Percentiles rank a stretch among this genome's conserved stretches.
These are phyloP conservation scores for Thermophis baileyi DNA, from an alignment of 2,113 vertebrate species.

Conservation along the genomic window DNA sequence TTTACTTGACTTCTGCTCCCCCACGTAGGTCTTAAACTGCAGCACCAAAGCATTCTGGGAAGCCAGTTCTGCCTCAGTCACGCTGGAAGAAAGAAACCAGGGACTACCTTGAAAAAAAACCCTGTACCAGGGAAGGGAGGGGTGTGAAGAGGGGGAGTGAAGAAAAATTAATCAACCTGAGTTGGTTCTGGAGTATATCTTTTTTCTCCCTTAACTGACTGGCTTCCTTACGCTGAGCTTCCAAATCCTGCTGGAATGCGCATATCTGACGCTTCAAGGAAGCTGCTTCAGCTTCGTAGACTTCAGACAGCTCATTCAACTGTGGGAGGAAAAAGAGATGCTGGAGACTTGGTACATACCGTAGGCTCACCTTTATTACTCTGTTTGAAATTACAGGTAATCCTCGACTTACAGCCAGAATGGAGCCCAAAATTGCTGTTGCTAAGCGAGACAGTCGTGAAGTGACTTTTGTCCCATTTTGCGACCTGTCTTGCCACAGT, in stretches of 20 bases:
- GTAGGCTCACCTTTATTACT: too few relatives aligned
- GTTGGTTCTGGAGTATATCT: conserved; percentile 30
- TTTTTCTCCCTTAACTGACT: conserved; percentile 23
- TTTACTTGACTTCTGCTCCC: conserved; percentile 48
- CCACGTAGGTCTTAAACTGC: conserved; percentile 62
- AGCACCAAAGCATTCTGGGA: conserved; percentile 59
- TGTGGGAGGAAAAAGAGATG: neutral
- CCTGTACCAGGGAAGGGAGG: too few relatives aligned
- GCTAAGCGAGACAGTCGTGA: neutral
- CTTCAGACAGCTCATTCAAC: conserved; percentile 43
- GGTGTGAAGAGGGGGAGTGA: too few relatives aligned
- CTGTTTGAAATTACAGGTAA: neutral
- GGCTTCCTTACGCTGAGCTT: conserved; percentile 5
- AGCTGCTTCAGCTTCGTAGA: conserved; percentile 47
- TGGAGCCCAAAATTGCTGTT: neutral
- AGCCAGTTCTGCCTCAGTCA: conserved; percentile 50
- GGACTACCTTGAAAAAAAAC: neutral
- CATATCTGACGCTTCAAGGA: conserved; percentile 42
- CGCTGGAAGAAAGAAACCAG: conserved; percentile 30
- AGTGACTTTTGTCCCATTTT: neutral
- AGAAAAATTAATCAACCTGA: neutral
- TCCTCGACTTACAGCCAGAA: neutral
- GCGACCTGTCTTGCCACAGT: neutral
- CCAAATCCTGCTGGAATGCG: conserved; percentile 49
- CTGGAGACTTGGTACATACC: neutral